Evolutionary conservation across 2,113 vertebrate genomes (phyloP).

Genomic region (Tricholaema leucomelas): DNA sequence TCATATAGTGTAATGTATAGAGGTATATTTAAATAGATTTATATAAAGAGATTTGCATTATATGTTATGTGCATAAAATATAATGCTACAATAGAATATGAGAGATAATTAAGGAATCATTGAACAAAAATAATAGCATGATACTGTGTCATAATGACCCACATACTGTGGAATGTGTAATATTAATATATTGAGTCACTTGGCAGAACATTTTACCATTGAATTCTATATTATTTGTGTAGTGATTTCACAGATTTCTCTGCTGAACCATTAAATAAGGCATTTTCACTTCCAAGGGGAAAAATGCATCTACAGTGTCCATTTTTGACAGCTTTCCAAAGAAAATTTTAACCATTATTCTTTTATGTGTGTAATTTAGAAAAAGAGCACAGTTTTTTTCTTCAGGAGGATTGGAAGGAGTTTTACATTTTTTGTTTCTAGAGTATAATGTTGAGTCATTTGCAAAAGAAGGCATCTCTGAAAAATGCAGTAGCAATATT

Average conservation of each 20-base stretch:
- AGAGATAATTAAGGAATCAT: background rate
- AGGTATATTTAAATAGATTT: background rate
- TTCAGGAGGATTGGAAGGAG: background rate
- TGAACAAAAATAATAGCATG: background rate
- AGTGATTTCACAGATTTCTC: slow-evolving; percentile 11
- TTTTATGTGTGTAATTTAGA: slow-evolving; percentile 23
- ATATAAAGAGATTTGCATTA: background rate
- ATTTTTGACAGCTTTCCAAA: slow-evolving; percentile 9
- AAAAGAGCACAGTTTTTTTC: slow-evolving; percentile 4
- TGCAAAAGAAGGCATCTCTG: slow-evolving; percentile 24
- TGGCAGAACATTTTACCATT: slow-evolving; percentile 1
- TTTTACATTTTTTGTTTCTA: slow-evolving; percentile 12
- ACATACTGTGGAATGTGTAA: background rate
- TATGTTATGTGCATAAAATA: background rate
- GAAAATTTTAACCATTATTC: background rate
- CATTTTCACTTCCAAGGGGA: slow-evolving; percentile 27
- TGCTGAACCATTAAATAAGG: slow-evolving; percentile 42
- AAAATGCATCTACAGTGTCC: slow-evolving; percentile 14
- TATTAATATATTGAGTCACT: background rate
- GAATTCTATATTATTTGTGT: background rate
- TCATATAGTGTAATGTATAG: background rate
- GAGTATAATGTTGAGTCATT: slow-evolving; percentile 16
- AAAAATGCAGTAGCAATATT: slow-evolving; percentile 20
- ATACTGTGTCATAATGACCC: background rate
- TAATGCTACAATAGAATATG: background rate